Conservation (phyloP, 1,140 invertebrate genomes). For the Drosophila neocordata region DNA sequence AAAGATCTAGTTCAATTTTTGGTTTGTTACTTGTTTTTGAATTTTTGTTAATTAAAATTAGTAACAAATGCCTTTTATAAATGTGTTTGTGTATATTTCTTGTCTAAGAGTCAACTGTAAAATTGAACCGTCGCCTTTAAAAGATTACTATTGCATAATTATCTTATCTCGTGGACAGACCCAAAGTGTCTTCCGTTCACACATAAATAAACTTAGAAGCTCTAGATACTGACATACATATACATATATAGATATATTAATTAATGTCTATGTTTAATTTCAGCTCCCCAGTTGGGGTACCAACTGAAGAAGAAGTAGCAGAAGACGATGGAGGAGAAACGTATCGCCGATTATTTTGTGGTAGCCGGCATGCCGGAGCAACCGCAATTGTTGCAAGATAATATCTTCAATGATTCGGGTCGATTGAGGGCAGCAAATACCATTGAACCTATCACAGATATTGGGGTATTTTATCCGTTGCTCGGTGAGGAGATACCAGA, state of each 20-base stretch:
- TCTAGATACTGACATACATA: neutral
- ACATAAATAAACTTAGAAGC: neutral
- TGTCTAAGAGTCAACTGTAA: neutral
- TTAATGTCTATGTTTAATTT: neutral
- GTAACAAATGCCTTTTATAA: no score
- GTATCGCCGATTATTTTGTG: constrained; percentile 97
- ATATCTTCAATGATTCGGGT: constrained; percentile 90
- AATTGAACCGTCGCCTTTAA: neutral
- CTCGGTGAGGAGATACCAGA: constrained; percentile 93
- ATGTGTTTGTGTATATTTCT: no score
- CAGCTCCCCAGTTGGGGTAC: neutral
- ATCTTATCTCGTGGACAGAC: neutral
- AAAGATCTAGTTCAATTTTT: no score
- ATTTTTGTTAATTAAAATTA: no score
- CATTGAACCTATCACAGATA: constrained; percentile 95
- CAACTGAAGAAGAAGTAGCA: neutral
- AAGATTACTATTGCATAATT: neutral
- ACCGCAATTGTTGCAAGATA: constrained; percentile 91
- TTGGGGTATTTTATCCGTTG: constrained; percentile 94
- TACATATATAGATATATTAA: neutral
- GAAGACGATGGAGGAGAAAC: constrained; percentile 89
- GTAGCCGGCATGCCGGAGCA: constrained; percentile 96
- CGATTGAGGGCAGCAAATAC: constrained; percentile 88
- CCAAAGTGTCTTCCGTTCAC: neutral
- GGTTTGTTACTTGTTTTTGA: no score